Evolutionary conservation across 2,797 vertebrate genomes (phyloP).

Genomic region (Acrocephalus scirpaceus): DNA sequence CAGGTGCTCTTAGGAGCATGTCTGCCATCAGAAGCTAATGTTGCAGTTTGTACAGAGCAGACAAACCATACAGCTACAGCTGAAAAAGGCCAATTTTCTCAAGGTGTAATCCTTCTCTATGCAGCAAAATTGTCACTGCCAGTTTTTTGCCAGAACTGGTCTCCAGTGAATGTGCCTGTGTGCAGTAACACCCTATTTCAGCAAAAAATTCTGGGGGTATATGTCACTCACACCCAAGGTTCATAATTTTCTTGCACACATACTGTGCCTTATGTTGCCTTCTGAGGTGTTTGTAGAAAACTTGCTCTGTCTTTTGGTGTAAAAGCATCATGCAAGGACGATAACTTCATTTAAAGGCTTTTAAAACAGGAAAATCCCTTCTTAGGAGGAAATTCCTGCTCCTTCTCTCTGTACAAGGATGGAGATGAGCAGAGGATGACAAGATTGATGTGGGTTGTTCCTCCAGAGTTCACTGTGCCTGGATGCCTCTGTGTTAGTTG

Average conservation of each 20-base stretch:
- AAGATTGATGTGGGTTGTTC: accelerated
- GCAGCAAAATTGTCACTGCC: background rate
- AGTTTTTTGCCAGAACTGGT: background rate
- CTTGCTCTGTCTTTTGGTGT: background rate
- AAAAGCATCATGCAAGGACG: background rate
- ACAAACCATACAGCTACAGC: accelerated
- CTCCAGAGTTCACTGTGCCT: background rate
- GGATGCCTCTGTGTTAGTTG: background rate
- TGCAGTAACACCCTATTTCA: background rate
- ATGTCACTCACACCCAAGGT: background rate
- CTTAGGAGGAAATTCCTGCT: background rate
- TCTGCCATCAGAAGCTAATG: background rate
- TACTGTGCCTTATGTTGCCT: background rate
- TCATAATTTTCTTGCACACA: background rate
- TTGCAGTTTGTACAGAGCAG: background rate
- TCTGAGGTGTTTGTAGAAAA: background rate
- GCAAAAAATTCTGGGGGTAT: background rate
- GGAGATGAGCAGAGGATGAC: background rate
- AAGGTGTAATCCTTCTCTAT: background rate
- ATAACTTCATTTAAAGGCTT: background rate
- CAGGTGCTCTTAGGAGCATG: background rate
- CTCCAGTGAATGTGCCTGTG: background rate
- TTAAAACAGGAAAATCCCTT: background rate
- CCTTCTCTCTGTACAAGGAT: background rate
- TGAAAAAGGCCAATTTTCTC: background rate